Base-by-base conservation (phyloP, 2,113 vertebrate species). In the Coreoperca whiteheadi region DNA sequence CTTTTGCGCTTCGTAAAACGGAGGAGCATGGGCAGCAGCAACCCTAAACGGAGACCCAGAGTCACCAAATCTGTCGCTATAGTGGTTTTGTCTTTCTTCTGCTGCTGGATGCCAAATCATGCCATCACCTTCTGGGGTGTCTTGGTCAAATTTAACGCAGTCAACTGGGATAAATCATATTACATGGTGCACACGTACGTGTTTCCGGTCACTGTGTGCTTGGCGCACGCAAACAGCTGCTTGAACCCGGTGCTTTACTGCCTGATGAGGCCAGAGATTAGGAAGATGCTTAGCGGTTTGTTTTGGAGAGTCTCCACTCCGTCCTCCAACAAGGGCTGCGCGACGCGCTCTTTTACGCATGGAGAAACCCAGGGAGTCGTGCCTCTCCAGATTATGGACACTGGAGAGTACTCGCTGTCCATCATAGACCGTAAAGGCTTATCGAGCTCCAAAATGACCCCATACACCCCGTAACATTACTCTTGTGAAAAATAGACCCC, bases 111-210 rank as follows among this genome's bases (percentile, higher is more conserved):
- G 87, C 95, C 94, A 12, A 95, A 95, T 37, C 91, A 94, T 1
- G 95, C 95, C 57, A 96, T 96, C 81, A 96, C 96, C 0, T 93
- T 96, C 20, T 96, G 96, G 96, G 96, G 96, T 0, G 96, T 96
- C 8, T 74, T 96, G 69, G 96, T 96, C 21, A 96, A 96, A 86
- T 90, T 96, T 4, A 96, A 96, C 83, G 94, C 89, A 0, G 94
- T 90, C n/a, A 86, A 93, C 78, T 96, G 95, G 95, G 94, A 96
- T 39, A 93, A 88, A 2, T 70, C 94, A 0, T 96, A 95, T 63
- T 96, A 96, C 81, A 88, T 85, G 85, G 89, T 96, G 50, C 96
- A 96, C 91, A 94, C 95, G 0, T 96, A 96, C 18, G 93, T 96
- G 43, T 96, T 96, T 85, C 96, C 96, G 0, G 85, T 96, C 34